Conservation (phyloP, 2,888 invertebrate genomes). For the Ectemnius lituratus region DNA sequence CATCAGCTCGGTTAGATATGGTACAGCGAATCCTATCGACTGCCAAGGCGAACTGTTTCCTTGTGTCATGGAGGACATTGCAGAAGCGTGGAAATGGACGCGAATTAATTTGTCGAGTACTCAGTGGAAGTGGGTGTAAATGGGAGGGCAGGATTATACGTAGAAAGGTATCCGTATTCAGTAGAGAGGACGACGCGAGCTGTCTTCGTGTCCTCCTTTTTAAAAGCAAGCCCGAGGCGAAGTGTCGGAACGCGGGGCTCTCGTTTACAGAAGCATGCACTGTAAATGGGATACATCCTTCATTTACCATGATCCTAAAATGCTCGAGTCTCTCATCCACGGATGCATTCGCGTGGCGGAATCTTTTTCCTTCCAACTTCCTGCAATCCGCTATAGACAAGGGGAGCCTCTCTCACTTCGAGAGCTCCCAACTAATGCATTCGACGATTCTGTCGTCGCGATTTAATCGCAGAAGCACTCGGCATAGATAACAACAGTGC, state of each 20-base stretch:
- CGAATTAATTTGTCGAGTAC: constrained; percentile 22
- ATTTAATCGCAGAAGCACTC: neutral
- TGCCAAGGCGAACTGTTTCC: neutral
- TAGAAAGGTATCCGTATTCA: constrained; percentile 29
- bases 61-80: neutral
- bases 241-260: neutral
- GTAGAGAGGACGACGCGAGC: neutral
- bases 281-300: neutral
- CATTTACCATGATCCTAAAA: too few species aligned
- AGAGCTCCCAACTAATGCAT: neutral
- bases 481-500: neutral
- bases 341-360: neutral
- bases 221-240: neutral
- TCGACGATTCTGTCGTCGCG: neutral
- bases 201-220: constrained; percentile 1
- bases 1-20: too few species aligned
- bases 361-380: neutral
- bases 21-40: too few species aligned
- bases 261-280: constrained; percentile 2
- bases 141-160: neutral
- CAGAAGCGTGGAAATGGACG: neutral
- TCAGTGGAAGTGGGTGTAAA: neutral
- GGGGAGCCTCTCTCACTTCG: neutral
- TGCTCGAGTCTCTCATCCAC: too few species aligned
- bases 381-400: neutral